phyloP scores from a whole-genome alignment of 2,797 vertebrate genomes.

The Gadopsis marmoratus region DNA sequence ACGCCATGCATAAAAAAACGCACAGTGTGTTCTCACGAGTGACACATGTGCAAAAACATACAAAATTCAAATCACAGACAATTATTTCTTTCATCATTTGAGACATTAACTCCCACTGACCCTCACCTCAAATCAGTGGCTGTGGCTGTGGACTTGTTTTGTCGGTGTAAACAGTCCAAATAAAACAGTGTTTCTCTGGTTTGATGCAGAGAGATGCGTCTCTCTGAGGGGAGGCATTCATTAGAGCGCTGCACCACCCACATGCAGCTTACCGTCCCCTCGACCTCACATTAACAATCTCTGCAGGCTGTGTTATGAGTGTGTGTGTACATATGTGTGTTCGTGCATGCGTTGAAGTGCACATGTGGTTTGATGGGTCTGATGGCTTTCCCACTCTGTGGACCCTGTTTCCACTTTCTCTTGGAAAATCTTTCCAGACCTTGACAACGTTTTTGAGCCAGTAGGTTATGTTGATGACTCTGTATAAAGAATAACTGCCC shows the following conservation, averaged over 20 bases:
- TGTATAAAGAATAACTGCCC: slow-evolving; percentile 45
- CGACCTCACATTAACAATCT: slow-evolving; percentile 77
- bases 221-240: slow-evolving; percentile 82
- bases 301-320: slow-evolving; percentile 57
- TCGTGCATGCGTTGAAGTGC: slow-evolving; percentile 24
- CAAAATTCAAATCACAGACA: slow-evolving; percentile 52
- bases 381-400: slow-evolving; percentile 52
- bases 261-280: slow-evolving; percentile 75
- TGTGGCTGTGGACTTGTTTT: slow-evolving; percentile 31
- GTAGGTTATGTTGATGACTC: slow-evolving; percentile 48
- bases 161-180: slow-evolving; percentile 73
- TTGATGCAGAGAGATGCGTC: slow-evolving; percentile 70
- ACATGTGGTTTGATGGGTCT: slow-evolving; percentile 58
- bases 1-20: slow-evolving; percentile 18
- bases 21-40: slow-evolving; percentile 32
- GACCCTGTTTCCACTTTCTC: slow-evolving; percentile 70
- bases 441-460: slow-evolving; percentile 44
- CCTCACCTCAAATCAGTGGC: slow-evolving; percentile 55
- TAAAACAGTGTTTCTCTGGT: slow-evolving; percentile 70
- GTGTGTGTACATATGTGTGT: slow-evolving; percentile 21
- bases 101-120: slow-evolving; percentile 56
- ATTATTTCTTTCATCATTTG: slow-evolving; percentile 68
- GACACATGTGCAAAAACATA: slow-evolving; percentile 42
- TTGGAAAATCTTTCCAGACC: slow-evolving; percentile 65
- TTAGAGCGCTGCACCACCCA: slow-evolving; percentile 78